These are phyloP conservation scores for Hyposoter didymator DNA, from an alignment of 2,888 invertebrate species.

Conservation along the genomic window DNA sequence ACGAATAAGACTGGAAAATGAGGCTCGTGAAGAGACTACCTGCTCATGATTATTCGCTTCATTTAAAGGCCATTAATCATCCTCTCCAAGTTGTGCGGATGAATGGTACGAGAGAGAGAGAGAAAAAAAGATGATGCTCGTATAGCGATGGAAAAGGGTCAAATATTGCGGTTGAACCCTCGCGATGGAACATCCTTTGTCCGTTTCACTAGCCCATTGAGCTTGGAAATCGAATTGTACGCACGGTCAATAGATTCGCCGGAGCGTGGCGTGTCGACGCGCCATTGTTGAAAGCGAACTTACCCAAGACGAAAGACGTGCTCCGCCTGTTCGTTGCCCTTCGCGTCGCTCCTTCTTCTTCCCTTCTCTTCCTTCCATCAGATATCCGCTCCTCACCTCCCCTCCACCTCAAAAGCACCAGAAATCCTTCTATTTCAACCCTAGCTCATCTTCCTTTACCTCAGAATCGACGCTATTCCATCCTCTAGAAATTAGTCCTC, in stretches of 20 bases:
- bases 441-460: constrained; percentile 19
- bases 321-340: constrained; percentile 50
- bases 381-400: constrained; percentile 20
- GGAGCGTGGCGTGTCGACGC: constrained; percentile 65
- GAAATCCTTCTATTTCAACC: constrained; percentile 13
- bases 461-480: background rate
- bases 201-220: constrained; percentile 64
- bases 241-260: constrained; percentile 71
- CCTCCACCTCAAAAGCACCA: constrained; percentile 12
- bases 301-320: constrained; percentile 63
- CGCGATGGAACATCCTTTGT: constrained; percentile 68
- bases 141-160: constrained; percentile 47
- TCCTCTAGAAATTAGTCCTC: constrained; percentile 1
- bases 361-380: background rate
- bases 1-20: constrained; percentile 8
- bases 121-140: constrained; percentile 15
- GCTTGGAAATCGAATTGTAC: constrained; percentile 69
- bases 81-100: constrained; percentile 53
- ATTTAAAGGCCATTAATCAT: constrained; percentile 75
- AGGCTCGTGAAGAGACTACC: constrained; percentile 27
- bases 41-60: constrained; percentile 74
- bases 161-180: constrained; percentile 60
- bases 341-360: background rate
- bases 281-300: constrained; percentile 63
- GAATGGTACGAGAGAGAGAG: constrained; percentile 18